A percentile compares a stretch with the other conserved stretches of the same genome.
phyloP scores from a whole-genome alignment of 2,797 vertebrate genomes.

The Pagetopsis macropterus region DNA sequence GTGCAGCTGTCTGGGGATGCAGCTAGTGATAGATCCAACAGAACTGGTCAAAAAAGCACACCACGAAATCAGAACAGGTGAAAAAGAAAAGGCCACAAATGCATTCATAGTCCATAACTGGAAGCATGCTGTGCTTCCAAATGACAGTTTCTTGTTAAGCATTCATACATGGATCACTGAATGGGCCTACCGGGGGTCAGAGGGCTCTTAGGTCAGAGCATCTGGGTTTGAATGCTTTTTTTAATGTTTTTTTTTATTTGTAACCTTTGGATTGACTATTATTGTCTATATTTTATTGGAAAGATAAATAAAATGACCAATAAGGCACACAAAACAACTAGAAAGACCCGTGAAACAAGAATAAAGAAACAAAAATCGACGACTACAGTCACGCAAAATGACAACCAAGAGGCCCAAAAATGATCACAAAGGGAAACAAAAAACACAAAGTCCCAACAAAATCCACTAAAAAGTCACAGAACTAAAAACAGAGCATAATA shows the following conservation, averaged over 20 bases:
- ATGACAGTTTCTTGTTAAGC: conserved; percentile 27
- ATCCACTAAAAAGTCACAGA: background rate
- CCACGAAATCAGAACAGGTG: conserved; percentile 68
- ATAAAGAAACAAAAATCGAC: background rate
- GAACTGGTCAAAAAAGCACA: conserved; percentile 60
- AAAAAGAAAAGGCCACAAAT: conserved; percentile 32
- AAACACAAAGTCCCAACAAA: background rate
- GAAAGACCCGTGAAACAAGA: background rate
- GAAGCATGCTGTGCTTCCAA: conserved; percentile 7
- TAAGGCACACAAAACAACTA: background rate
- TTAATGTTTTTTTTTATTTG: too few relatives aligned
- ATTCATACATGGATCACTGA: conserved; percentile 2
- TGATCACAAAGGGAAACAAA: background rate
- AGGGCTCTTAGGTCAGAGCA: background rate
- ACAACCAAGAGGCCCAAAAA: too few relatives aligned
- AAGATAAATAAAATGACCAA: conserved; percentile 1
- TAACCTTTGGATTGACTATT: too few relatives aligned
- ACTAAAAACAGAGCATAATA: background rate
- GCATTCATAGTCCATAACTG: conserved; percentile 20
- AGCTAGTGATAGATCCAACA: conserved; percentile 59
- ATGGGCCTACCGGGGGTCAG: background rate
- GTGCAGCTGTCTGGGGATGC: conserved; percentile 71
- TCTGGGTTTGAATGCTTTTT: background rate
- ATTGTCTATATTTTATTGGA: background rate
- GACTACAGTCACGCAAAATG: too few relatives aligned